These are phyloP conservation scores for Epinotia ramella DNA, from an alignment of 2,888 invertebrate species.

Conservation along the genomic window DNA sequence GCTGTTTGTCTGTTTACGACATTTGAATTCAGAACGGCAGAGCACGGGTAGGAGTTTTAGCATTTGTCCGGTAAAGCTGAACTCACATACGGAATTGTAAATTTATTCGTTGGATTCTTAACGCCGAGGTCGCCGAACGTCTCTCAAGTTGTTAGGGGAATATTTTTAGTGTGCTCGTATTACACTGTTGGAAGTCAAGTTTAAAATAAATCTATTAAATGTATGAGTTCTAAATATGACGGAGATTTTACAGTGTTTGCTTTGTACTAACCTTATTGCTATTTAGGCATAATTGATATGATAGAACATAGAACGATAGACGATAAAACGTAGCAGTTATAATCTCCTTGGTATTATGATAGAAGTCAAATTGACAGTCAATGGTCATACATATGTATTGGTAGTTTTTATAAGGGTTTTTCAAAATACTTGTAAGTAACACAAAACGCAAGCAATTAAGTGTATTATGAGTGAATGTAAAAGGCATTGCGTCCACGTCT, in stretches of 20 bases:
- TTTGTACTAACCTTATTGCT: too few species aligned
- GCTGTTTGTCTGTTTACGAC: slow-evolving; percentile 66
- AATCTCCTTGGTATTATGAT: too few species aligned
- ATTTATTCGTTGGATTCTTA: slow-evolving; percentile 76
- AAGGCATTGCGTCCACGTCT: slow-evolving; percentile 26
- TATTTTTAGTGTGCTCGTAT: slow-evolving; percentile 29
- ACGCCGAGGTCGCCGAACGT: slow-evolving; percentile 57
- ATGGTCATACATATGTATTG: background rate
- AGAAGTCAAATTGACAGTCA: background rate
- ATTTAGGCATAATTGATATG: too few species aligned
- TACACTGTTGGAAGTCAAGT: slow-evolving; percentile 18
- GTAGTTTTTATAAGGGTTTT: background rate
- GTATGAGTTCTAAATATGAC: background rate
- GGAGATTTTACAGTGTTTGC: too few species aligned
- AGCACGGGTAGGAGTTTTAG: slow-evolving; percentile 76
- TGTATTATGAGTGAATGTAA: slow-evolving; percentile 33
- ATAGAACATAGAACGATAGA: too few species aligned
- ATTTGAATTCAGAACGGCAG: slow-evolving; percentile 71
- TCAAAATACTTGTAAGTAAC: slow-evolving; percentile 7
- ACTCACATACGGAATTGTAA: slow-evolving; percentile 80
- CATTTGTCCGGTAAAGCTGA: slow-evolving; percentile 77
- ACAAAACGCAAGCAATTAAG: slow-evolving; percentile 21
- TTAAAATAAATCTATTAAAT: background rate
- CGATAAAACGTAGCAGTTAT: too few species aligned
- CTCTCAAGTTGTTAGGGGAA: slow-evolving; percentile 49